These are phyloP conservation scores for Platanista minor DNA, from an alignment of 2,113 vertebrate genomes.

Conservation along the genomic window DNA sequence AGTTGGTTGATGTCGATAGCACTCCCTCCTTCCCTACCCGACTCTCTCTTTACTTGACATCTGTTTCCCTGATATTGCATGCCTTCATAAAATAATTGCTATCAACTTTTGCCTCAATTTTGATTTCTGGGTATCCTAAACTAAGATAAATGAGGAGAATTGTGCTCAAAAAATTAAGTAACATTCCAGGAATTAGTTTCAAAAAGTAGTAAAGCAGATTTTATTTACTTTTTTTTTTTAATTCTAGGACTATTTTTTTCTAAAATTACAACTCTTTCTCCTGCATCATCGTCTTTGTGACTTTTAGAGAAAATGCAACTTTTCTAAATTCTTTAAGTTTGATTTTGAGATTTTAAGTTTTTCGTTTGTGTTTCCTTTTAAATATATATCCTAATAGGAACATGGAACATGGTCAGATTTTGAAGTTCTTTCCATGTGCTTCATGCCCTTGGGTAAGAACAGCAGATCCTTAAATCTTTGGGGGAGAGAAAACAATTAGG, in stretches of 20 bases:
- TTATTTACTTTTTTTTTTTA: background rate
- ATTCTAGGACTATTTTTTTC: background rate
- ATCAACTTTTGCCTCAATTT: background rate
- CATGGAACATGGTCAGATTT: background rate
- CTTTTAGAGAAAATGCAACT: background rate
- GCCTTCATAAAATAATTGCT: background rate
- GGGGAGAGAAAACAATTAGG: slow-evolving; percentile 41
- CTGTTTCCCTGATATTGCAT: background rate
- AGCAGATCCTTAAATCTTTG: slow-evolving; percentile 45
- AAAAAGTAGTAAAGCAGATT: background rate
- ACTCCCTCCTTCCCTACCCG: background rate
- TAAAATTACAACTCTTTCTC: background rate
- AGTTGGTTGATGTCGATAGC: no score
- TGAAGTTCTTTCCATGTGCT: slow-evolving; percentile 54
- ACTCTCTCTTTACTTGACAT: background rate
- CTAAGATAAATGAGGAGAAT: background rate
- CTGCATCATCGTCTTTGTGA: background rate
- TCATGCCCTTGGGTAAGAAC: background rate
- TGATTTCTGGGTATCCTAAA: background rate
- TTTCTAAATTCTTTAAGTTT: background rate
- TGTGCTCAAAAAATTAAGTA: background rate
- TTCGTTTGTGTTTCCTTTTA: background rate
- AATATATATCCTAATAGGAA: background rate
- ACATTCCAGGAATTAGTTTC: background rate
- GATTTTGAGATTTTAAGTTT: background rate